These are phyloP conservation scores for Trinorchestia longiramus DNA, from an alignment of 1,140 invertebrate genomes.

Conservation along the genomic window DNA sequence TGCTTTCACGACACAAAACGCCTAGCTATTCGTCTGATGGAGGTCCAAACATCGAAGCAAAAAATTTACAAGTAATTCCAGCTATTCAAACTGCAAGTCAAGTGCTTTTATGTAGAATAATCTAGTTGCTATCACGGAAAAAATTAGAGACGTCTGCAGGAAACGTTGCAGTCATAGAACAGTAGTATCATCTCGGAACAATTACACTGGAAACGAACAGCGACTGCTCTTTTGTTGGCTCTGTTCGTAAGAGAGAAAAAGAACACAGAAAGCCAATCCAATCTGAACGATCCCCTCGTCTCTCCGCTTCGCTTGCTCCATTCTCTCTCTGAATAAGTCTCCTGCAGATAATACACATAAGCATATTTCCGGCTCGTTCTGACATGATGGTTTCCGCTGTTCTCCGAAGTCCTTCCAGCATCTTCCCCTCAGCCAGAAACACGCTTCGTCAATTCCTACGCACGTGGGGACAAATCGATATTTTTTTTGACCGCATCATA, in stretches of 20 bases:
- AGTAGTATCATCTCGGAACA: background rate
- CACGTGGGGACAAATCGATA: slow-evolving; percentile 31
- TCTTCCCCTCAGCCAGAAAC: background rate
- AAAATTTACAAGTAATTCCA: background rate
- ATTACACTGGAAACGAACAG: background rate
- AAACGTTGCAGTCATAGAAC: background rate
- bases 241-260: background rate
- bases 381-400: slow-evolving; percentile 48
- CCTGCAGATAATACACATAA: slow-evolving; percentile 39
- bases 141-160: background rate
- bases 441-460: slow-evolving; percentile 44
- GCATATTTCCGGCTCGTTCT: slow-evolving; percentile 43
- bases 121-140: background rate
- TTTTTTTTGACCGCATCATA: slow-evolving; percentile 16
- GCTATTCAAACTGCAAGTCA: background rate
- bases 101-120: background rate
- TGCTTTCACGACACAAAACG: background rate
- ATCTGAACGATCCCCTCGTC: background rate
- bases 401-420: background rate
- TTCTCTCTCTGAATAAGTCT: slow-evolving; percentile 5
- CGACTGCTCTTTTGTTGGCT: background rate
- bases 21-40: background rate
- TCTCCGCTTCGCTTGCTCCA: background rate
- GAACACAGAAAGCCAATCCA: background rate
- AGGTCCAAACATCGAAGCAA: background rate